Conservation (phyloP, 2,797 vertebrate genomes). For the Psittacula derbiana region DNA sequence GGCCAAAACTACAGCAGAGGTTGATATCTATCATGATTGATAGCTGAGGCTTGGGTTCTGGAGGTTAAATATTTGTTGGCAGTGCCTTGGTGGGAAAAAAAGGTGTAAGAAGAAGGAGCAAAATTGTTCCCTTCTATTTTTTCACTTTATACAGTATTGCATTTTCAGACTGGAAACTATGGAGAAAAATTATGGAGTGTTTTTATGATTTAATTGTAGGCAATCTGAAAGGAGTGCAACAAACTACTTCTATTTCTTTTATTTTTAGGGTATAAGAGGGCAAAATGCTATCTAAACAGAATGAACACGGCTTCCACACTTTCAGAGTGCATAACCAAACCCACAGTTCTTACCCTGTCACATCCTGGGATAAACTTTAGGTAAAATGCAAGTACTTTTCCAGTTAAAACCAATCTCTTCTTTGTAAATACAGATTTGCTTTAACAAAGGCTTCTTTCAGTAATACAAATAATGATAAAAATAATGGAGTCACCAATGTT, state of each 20-base stretch:
- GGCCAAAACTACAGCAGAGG: background rate
- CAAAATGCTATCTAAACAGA: background rate
- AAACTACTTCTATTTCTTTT: background rate
- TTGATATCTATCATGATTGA: background rate
- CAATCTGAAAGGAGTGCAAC: background rate
- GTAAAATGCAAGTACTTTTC: background rate
- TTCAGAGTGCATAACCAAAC: background rate
- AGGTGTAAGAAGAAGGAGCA: background rate
- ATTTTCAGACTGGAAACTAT: background rate
- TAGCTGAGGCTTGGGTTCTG: background rate
- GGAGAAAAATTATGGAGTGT: rapidly evolving
- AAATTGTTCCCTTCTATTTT: background rate
- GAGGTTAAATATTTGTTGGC: background rate
- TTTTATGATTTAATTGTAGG: background rate
- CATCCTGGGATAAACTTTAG: background rate
- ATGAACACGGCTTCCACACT: background rate
- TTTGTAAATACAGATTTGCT: background rate
- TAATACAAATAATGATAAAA: conserved; percentile 45
- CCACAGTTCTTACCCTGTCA: background rate
- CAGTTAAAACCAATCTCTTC: background rate
- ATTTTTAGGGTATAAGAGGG: rapidly evolving
- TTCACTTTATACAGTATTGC: background rate
- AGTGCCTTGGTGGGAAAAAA: background rate
- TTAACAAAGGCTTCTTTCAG: conserved; percentile 29
- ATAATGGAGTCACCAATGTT: background rate